phyloP scores from a whole-genome alignment of 2,888 invertebrate species.

The Cataglyphis altisquamis region DNA sequence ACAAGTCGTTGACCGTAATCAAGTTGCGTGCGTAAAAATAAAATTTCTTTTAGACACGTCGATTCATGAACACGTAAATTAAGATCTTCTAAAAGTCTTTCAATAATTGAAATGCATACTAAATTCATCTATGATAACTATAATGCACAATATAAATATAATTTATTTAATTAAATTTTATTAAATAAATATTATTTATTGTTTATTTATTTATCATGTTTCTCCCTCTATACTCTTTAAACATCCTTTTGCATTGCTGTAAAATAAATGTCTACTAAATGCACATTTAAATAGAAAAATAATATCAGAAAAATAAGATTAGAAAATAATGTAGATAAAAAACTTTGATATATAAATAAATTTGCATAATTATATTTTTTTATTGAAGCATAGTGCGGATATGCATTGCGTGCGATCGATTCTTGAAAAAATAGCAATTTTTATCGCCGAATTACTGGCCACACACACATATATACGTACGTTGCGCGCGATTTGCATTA shows the following conservation, averaged over 20 bases:
- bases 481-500: neutral
- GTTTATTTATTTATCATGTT: neutral
- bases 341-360: neutral
- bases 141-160: neutral
- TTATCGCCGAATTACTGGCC: neutral
- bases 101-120: neutral
- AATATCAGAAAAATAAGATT: neutral
- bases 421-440: neutral
- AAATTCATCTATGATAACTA: neutral
- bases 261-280: neutral
- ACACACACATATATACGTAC: too few relatives aligned
- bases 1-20: slow-evolving; percentile 16
- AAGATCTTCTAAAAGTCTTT: neutral
- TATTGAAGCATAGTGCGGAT: neutral
- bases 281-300: neutral
- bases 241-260: neutral
- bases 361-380: neutral
- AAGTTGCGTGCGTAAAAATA: slow-evolving; percentile 12
- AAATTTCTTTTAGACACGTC: slow-evolving; percentile 17
- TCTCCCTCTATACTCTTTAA: neutral
- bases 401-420: neutral
- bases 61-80: neutral
- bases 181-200: neutral
- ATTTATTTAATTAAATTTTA: neutral
- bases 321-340: neutral